These are phyloP conservation scores for Lineus longissimus DNA, from an alignment of 1,140 invertebrate genomes.

Conservation along the genomic window DNA sequence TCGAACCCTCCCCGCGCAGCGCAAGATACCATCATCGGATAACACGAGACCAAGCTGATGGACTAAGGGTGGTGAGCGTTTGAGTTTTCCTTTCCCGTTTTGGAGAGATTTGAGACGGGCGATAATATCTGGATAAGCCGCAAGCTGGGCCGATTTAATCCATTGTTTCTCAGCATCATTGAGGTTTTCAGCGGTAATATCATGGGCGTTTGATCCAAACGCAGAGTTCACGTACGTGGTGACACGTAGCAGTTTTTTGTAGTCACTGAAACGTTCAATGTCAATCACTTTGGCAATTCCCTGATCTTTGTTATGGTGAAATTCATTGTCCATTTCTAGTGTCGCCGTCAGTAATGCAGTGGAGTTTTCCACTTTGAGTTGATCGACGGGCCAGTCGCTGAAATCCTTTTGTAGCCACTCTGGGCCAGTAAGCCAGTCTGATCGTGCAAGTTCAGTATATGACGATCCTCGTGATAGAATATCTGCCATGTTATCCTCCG, in stretches of 20 bases:
- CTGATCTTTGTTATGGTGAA: neutral
- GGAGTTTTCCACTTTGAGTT: neutral
- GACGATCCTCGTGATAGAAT: neutral
- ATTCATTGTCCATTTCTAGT: neutral
- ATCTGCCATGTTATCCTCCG: neutral
- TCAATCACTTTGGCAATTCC: neutral
- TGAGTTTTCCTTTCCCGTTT: too few species aligned
- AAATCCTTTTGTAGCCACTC: neutral
- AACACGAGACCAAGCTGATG: neutral
- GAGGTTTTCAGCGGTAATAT: neutral
- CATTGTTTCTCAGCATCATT: neutral
- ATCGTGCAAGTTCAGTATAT: neutral
- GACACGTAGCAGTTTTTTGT: neutral
- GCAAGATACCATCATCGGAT: neutral
- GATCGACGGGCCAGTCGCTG: neutral
- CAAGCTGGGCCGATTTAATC: neutral
- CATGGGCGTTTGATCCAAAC: neutral
- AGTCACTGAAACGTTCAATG: neutral
- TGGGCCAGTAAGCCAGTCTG: neutral
- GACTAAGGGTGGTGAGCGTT: neutral
- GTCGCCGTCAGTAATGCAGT: neutral
- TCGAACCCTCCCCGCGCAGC: neutral
- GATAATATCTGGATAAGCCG: neutral
- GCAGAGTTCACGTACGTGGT: neutral
- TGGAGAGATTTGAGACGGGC: too few species aligned